Conservation (phyloP, 2,797 vertebrate species). For the Cryptoblepharus egeriae region DNA sequence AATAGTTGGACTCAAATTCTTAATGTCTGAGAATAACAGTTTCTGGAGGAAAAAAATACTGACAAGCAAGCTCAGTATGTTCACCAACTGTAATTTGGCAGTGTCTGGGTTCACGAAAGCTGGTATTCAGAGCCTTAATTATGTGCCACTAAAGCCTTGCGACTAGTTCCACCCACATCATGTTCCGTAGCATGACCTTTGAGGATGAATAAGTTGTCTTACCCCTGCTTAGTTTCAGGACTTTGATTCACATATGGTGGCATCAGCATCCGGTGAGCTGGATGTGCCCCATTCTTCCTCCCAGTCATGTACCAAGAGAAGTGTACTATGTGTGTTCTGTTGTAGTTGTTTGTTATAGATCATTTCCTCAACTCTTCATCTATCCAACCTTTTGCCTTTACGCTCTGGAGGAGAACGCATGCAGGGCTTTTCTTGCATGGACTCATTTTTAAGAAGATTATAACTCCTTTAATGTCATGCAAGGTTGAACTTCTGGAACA, state of each 20-base stretch:
- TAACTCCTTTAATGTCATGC: background rate
- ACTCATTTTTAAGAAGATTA: background rate
- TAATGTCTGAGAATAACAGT: background rate
- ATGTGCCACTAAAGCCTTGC: background rate
- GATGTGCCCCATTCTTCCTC: too few species aligned
- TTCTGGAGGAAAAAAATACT: background rate
- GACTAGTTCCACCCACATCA: background rate
- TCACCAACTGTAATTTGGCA: background rate
- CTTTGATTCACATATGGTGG: background rate
- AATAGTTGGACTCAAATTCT: background rate
- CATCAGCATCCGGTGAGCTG: too few species aligned
- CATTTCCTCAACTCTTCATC: background rate
- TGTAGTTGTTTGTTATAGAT: background rate
- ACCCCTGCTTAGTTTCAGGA: background rate
- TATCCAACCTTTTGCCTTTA: background rate
- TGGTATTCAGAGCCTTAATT: background rate
- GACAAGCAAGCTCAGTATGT: background rate
- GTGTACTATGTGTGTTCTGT: background rate
- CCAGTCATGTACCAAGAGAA: too few species aligned
- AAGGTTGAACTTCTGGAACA: background rate
- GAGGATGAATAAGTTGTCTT: background rate
- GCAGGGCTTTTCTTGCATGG: background rate
- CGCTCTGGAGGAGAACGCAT: background rate
- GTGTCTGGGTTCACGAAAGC: background rate
- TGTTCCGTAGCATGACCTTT: background rate